These are phyloP conservation scores for Epicampocera succincta DNA, from an alignment of 2,888 invertebrate species.

Conservation along the genomic window DNA sequence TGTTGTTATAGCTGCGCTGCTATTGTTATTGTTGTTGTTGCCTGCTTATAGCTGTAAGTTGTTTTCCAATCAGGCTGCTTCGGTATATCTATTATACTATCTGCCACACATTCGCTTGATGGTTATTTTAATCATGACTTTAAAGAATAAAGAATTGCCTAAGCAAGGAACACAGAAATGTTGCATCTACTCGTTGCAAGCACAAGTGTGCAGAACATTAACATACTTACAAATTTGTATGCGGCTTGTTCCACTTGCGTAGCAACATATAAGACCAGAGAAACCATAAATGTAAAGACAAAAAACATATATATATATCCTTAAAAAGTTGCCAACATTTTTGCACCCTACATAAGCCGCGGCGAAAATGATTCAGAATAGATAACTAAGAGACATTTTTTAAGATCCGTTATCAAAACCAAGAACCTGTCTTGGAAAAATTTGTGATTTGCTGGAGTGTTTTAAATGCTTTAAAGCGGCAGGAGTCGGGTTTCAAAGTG, in stretches of 20 bases:
- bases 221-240: slow-evolving; percentile 2
- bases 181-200: not conserved
- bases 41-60: slow-evolving; percentile 23
- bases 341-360: slow-evolving; percentile 38
- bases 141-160: not conserved
- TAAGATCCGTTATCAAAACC: not conserved
- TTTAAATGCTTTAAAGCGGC: no score
- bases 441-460: no score
- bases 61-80: slow-evolving; percentile 30
- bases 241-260: slow-evolving; percentile 17
- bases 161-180: not conserved
- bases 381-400: not conserved
- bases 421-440: no score
- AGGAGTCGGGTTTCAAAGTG: no score
- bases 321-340: slow-evolving; percentile 30
- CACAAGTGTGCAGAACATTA: no score
- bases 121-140: slow-evolving; percentile 49
- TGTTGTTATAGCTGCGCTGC: no score
- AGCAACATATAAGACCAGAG: slow-evolving; percentile 3
- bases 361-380: not conserved
- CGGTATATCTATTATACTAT: slow-evolving; percentile 1
- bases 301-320: no score
- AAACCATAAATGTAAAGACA: not conserved
- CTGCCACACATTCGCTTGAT: slow-evolving; percentile 31
- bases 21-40: not conserved